phyloP scores from a whole-genome alignment of 2,113 vertebrate genomes.

The Halichoerus grypus region DNA sequence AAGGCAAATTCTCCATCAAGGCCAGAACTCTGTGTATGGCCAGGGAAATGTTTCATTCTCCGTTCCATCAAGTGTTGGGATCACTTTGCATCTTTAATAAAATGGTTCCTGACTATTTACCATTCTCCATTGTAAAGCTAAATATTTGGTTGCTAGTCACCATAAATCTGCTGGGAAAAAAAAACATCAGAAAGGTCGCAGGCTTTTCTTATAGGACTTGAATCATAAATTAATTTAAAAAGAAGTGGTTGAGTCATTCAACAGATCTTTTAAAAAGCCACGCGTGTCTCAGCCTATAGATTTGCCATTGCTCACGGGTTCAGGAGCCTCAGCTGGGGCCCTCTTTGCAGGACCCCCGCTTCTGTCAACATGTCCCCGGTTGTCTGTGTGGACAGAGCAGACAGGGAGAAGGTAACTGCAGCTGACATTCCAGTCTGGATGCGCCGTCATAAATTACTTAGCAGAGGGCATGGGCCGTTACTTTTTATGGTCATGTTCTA shows the following conservation, averaged over 20 bases:
- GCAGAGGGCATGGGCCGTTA: conserved; percentile 91
- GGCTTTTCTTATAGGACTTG: background rate
- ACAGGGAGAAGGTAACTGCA: conserved; percentile 87
- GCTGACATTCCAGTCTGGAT: conserved; percentile 87
- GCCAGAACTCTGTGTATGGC: background rate
- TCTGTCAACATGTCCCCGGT: conserved; percentile 75
- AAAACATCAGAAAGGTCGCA: background rate
- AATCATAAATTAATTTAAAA: conserved; percentile 66
- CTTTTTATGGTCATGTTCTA: conserved; percentile 99
- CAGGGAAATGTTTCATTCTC: conserved; percentile 39
- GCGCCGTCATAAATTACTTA: conserved; percentile 89
- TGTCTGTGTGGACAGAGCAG: conserved; percentile 82
- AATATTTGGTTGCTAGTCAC: conserved; percentile 21
- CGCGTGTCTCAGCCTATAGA: conserved; percentile 38
- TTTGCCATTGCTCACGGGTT: conserved; percentile 54
- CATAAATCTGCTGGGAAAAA: background rate
- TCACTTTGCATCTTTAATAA: conserved; percentile 68
- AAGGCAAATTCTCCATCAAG: conserved; percentile 22
- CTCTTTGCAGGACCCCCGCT: conserved; percentile 14
- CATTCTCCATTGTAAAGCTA: background rate
- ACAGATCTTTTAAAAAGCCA: conserved; percentile 65
- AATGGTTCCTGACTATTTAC: conserved; percentile 50
- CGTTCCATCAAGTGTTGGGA: background rate
- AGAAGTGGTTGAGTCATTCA: conserved; percentile 1
- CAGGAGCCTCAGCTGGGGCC: conserved; percentile 50